phyloP scores from a whole-genome alignment of 2,113 vertebrate species.

The Engystomops pustulosus region DNA sequence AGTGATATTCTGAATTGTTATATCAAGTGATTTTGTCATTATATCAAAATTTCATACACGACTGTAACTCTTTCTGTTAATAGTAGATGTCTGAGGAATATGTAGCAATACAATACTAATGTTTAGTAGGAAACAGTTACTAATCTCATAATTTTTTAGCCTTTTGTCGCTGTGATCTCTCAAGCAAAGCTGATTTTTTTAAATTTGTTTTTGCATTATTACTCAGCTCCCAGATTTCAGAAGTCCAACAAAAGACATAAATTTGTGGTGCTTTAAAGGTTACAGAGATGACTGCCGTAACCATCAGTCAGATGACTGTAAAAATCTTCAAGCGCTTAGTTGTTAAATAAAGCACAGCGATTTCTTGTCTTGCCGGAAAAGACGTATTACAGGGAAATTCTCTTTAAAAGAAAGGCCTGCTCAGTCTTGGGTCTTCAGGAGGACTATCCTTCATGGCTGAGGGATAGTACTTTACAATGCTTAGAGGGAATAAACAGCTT shows the following conservation, averaged over 20 bases:
- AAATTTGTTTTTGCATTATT: neutral
- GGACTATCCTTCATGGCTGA: slow-evolving; percentile 74
- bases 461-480: slow-evolving; percentile 78
- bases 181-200: neutral
- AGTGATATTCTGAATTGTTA: too few species aligned
- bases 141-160: neutral
- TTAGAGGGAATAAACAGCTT: slow-evolving; percentile 86
- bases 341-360: slow-evolving; percentile 54
- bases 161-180: neutral
- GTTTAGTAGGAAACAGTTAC: neutral
- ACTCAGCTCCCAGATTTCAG: neutral
- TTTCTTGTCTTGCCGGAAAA: slow-evolving; percentile 35
- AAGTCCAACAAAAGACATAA: slow-evolving; percentile 25
- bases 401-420: slow-evolving; percentile 60
- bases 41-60: too few species aligned
- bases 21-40: too few species aligned
- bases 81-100: too few species aligned
- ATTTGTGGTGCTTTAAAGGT: slow-evolving; percentile 48
- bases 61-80: too few species aligned
- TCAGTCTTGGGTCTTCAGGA: slow-evolving; percentile 55
- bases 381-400: slow-evolving; percentile 52
- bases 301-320: slow-evolving; percentile 53
- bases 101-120: neutral
- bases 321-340: slow-evolving; percentile 39
- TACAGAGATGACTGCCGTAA: slow-evolving; percentile 34